Evolutionary conservation across 1,140 invertebrate genomes (phyloP).

Genomic region (Drosophila navojoa): DNA sequence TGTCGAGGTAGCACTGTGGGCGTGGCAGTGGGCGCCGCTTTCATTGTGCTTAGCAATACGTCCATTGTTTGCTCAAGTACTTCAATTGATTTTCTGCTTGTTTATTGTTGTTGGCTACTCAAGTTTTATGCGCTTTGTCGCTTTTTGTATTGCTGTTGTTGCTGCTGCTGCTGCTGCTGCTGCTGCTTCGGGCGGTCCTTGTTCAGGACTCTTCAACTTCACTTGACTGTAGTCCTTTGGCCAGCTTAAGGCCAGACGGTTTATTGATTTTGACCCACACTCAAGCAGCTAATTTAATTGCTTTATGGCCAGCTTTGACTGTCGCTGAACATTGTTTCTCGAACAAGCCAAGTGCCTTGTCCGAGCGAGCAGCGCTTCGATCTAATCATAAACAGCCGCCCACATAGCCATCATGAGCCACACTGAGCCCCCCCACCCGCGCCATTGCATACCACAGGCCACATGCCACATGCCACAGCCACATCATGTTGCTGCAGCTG

Average conservation of each 20-base stretch:
- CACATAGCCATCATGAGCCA: slow-evolving; percentile 13
- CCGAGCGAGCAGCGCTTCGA: slow-evolving; percentile 3
- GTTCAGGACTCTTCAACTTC: slow-evolving; percentile 12
- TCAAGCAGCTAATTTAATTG: slow-evolving; percentile 28
- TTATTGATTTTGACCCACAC: slow-evolving; percentile 62
- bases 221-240: slow-evolving; percentile 8
- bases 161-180: background rate
- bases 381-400: slow-evolving; percentile 15
- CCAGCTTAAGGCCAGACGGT: slow-evolving; percentile 45
- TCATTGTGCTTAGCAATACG: slow-evolving; percentile 40
- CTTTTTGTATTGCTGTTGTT: slow-evolving; percentile 53
- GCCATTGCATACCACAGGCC: background rate
- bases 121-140: slow-evolving; percentile 78
- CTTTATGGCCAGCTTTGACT: slow-evolving; percentile 5
- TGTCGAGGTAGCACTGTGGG: too few species aligned
- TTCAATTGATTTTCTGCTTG: slow-evolving; percentile 77
- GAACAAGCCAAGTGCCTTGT: slow-evolving; percentile 16
- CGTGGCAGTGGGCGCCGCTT: slow-evolving; percentile 17
- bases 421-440: too few species aligned
- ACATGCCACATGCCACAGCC: slow-evolving; percentile 4
- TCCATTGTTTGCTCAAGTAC: slow-evolving; percentile 77
- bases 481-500: slow-evolving; percentile 44
- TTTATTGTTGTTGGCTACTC: slow-evolving; percentile 65
- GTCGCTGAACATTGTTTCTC: slow-evolving; percentile 5
- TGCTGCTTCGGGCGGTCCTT: slow-evolving; percentile 40